A percentile compares a stretch with the other conserved stretches of the same genome.
These are phyloP conservation scores for Hoplostethus mediterraneus DNA, from an alignment of 2,797 vertebrate species.

Conservation along the genomic window DNA sequence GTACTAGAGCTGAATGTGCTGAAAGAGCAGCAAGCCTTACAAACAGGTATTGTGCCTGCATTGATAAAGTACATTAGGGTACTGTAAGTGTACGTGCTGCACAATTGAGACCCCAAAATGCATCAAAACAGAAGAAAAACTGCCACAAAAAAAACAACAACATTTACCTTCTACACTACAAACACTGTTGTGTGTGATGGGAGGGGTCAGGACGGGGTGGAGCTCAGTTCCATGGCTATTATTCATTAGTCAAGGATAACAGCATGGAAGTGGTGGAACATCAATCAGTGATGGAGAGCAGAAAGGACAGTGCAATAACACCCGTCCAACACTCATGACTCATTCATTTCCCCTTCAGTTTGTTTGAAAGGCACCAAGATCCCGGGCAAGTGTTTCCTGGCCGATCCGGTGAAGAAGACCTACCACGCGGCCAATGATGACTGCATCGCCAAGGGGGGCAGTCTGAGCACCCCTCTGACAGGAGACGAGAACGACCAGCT, in stretches of 20 bases:
- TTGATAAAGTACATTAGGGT: not conserved
- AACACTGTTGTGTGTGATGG: not conserved
- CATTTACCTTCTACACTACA: not conserved
- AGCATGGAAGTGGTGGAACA: not conserved
- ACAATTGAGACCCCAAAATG: not conserved
- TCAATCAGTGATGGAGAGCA: not conserved
- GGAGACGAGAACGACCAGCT: conserved; percentile 92
- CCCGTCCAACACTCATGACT: not conserved
- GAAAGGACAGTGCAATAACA: not conserved
- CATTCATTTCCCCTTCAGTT: conserved; percentile 78
- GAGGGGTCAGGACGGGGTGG: not conserved
- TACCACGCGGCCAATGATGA: conserved; percentile 92
- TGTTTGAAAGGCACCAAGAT: conserved; percentile 94
- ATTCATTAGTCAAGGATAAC: not conserved
- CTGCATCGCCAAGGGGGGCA: conserved; percentile 93
- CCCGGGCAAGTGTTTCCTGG: conserved; percentile 92
- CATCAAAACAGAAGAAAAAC: not conserved
- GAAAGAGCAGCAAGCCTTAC: conserved; percentile 95
- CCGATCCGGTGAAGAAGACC: conserved; percentile 82
- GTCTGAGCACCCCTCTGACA: conserved; percentile 85
- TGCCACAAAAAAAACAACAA: not conserved
- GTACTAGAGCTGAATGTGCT: conserved; percentile 89
- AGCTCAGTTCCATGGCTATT: not conserved
- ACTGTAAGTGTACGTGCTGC: not conserved
- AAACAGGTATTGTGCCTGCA: conserved; percentile 85